Conservation (phyloP, 2,113 vertebrate genomes). For the Callospermophilus lateralis region DNA sequence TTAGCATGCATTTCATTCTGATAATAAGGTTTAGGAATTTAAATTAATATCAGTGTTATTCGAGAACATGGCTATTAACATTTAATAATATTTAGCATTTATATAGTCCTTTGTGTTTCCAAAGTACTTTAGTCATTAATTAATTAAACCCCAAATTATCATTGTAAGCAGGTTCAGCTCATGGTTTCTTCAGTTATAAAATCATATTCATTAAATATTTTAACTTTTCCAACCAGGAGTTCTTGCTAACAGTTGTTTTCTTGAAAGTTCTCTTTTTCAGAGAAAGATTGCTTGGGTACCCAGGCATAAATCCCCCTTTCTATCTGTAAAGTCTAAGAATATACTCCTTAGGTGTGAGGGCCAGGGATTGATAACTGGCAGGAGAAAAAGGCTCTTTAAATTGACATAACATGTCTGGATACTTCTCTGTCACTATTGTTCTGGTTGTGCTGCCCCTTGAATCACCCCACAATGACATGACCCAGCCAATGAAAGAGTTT, state of each 20-base stretch:
- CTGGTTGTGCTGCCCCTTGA: rapidly evolving
- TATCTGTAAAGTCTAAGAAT: not conserved
- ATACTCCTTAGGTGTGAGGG: not conserved
- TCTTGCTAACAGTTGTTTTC: conserved; percentile 5
- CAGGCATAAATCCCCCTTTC: not conserved
- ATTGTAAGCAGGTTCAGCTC: conserved; percentile 74
- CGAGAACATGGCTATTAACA: conserved; percentile 83
- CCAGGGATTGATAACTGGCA: not conserved
- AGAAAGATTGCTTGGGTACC: not conserved
- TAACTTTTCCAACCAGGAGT: conserved; percentile 53
- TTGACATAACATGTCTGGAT: not conserved
- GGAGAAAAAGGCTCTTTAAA: not conserved
- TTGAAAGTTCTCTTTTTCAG: conserved; percentile 1
- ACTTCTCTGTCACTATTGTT: not conserved
- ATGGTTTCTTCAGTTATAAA: conserved; percentile 66
- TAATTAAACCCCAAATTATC: conserved; percentile 83
- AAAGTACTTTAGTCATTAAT: conserved; percentile 83
- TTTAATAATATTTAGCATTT: conserved; percentile 87
- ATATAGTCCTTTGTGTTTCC: conserved; percentile 83
- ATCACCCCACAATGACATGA: not conserved
- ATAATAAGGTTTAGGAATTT: conserved; percentile 85
- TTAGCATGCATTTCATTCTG: conserved; percentile 84
- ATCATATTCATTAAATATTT: conserved; percentile 62
- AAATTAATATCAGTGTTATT: conserved; percentile 85
- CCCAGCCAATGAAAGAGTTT: not conserved